Base-by-base conservation (phyloP, 2,888 invertebrate genomes). In the Trissoscelio sp. region DNA sequence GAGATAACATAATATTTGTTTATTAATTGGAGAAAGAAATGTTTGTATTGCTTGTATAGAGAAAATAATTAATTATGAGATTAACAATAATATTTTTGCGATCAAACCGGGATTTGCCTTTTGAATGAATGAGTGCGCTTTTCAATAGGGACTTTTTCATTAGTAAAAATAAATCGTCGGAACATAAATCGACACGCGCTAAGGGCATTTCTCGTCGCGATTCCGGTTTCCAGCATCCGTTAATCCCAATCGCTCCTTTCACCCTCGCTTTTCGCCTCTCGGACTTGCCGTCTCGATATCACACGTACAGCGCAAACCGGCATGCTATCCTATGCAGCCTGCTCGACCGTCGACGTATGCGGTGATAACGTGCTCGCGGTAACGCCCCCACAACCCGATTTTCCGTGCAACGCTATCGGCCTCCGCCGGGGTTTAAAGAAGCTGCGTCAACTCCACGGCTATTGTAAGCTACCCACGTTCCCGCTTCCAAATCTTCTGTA, bases 331-430 rank as follows among this genome's bases (percentile, higher is more conserved):
- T 4, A 48, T 31, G 31, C n/a, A 37, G 66, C 55, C 58, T 67
- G 66, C 31, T 48, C 48, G 42, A 70, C 34, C 64, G 77, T 70
- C 46, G 70, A 69, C 60, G 48, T 60, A 46, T 64, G 75, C 80
- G 81, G 79, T 83, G 85, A 85, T 85, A 85, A 85, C 83, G 55
- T 22, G 62, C 60, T 51, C 53, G 28, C 69, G 82, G 83, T 85
- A 85, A 85, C 81, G 85, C 79, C 79, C 81, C 53, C 55, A 74
- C 75, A 85, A 83, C 85, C 84, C 84, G 85, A 85, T 85, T 83
- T 79, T 79, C 69, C 60, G 44, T 28, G 20, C 66, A 69, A 48
- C 53, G 39, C 53, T 69, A 60, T 69, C 58, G 44, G 34, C 12
- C 48, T 44, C 14, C 12, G 62, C 67, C 57, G 69, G 62, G 69